Evolutionary conservation across 2,888 invertebrate genomes (phyloP), one percentile per base, ranked within the genome.

Genomic region (Nomada fabriciana): DNA sequence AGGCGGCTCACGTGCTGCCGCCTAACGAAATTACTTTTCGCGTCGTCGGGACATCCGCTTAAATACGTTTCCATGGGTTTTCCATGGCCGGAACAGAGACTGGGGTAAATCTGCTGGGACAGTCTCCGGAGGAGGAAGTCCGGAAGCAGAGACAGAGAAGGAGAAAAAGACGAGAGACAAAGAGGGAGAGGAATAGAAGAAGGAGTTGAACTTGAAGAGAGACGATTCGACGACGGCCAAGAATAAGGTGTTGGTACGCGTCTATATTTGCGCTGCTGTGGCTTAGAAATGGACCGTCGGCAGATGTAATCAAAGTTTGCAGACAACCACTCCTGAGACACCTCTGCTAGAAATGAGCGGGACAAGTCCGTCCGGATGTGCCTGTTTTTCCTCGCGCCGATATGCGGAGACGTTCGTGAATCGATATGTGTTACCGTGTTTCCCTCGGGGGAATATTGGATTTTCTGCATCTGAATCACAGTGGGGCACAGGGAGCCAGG

Each of bases 231-330:
- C 63, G 72, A 64, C 63, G 83, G 77, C 72, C 80, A 82, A 83
- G 88, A 85, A 88, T 84, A 85, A 85, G 83, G 80, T 79, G 85
- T 77, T 74, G 76, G 13, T 67, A 72, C 82, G 80, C 70, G 72
- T 80, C 81, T 81, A 85, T 88, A 88, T 89, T 83, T 80, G 82
- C 68, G 72, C 50, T 36, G 82, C 57, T 65, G 73, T 29, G 80
- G 80, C 70, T 80, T 77, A 80, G 80, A 76, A 74, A 82, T 74
- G 84, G 84, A 80, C 85, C 85, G 83, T 82, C 72, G 86, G 86
- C 86, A 91, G 91, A 91, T 91, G 91, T 91, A 92, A 92, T 92
- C 92, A 91, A 92, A 92, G 91, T 92, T 92, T 91, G 89, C 90
- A 92, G 91, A 92, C 92, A 87, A 90, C 82, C 73, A 89, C 86